Evolutionary conservation across 2,113 vertebrate species (phyloP).

Genomic region (Spea bombifrons): DNA sequence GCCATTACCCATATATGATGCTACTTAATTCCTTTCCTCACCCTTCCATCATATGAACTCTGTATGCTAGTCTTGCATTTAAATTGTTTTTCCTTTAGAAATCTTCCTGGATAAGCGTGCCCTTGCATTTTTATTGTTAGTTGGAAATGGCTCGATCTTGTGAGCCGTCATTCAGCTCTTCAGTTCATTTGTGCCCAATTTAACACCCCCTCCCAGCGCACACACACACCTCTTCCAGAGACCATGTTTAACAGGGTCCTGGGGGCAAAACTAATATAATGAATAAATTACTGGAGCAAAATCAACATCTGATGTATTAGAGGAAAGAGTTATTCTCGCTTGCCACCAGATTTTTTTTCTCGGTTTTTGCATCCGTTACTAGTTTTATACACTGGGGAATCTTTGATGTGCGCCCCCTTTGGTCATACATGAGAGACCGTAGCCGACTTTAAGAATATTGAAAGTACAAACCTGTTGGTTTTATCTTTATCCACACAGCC

Average conservation of each 20-base stretch:
- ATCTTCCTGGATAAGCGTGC: neutral
- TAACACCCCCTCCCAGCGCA: neutral
- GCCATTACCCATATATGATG: no score
- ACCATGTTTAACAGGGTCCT: neutral
- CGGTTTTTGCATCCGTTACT: neutral
- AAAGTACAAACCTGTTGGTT: neutral
- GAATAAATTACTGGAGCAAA: constrained; percentile 22
- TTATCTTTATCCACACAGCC: neutral
- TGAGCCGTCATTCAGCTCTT: neutral
- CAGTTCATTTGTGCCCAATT: neutral
- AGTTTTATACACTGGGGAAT: constrained; percentile 13
- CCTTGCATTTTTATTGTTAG: neutral
- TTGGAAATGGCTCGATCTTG: neutral
- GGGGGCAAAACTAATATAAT: neutral
- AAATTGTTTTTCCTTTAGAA: neutral
- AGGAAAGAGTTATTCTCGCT: neutral
- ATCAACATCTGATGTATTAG: neutral
- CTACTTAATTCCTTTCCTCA: no score
- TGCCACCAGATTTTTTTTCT: neutral
- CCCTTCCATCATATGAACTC: neutral
- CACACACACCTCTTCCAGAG: neutral
- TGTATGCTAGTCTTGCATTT: neutral
- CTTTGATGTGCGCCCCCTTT: constrained; percentile 13
- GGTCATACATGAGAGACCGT: neutral
- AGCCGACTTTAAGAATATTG: neutral